phyloP scores from a whole-genome alignment of 2,797 vertebrate species.

The Megaceryle alcyon region DNA sequence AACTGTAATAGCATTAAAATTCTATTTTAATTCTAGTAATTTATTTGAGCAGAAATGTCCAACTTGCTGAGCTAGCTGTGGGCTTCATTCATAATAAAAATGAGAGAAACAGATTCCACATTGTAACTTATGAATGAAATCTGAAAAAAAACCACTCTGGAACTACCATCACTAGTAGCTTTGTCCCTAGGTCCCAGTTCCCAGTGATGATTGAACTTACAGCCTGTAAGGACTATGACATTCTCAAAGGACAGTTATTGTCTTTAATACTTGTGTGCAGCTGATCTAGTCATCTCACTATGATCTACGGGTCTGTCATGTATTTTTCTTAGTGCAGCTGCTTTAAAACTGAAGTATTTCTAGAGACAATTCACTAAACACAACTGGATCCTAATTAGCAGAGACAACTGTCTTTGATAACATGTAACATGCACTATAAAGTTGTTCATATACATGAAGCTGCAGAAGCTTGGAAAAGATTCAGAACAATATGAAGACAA shows the following conservation, averaged over 20 bases:
- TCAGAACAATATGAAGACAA: not conserved
- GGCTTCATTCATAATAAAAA: not conserved
- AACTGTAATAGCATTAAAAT: conserved; percentile 72
- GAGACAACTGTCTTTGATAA: not conserved
- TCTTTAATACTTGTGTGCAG: not conserved
- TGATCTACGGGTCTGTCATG: not conserved
- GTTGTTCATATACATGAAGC: not conserved
- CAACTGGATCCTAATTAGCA: not conserved
- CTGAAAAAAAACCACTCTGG: not conserved
- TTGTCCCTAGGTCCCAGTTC: not conserved
- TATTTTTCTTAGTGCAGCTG: not conserved
- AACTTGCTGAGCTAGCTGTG: not conserved
- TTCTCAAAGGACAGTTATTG: not conserved
- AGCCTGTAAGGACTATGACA: not conserved
- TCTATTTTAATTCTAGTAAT: not conserved
- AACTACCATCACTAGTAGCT: not conserved
- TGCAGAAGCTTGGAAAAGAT: not conserved
- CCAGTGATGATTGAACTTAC: not conserved
- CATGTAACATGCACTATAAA: not conserved
- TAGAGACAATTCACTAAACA: not conserved
- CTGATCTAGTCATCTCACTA: not conserved
- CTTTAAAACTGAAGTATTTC: not conserved
- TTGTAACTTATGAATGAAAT: not conserved
- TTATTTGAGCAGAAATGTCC: not conserved
- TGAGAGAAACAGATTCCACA: not conserved